Conservation (phyloP, 1,140 invertebrate genomes). For the Drosophila albomicans region DNA sequence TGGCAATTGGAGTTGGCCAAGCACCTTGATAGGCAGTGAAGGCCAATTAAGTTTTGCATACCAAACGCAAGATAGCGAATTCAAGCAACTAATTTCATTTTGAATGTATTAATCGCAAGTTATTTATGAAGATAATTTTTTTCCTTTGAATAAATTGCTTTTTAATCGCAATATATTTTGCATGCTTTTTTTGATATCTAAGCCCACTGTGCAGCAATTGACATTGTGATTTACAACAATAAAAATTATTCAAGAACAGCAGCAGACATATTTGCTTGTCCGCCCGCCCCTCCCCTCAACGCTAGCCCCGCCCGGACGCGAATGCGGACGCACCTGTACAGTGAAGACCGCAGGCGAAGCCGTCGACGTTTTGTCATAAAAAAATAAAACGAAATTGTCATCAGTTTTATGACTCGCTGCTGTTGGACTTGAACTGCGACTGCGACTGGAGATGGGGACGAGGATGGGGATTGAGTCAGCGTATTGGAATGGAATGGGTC, state of each 20-base stretch:
- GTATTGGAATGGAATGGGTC: slow-evolving; percentile 8
- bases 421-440: slow-evolving; percentile 31
- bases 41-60: neutral
- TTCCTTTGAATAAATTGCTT: neutral
- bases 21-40: neutral
- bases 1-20: slow-evolving; percentile 27
- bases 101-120: neutral
- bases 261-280: slow-evolving; percentile 49
- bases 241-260: slow-evolving; percentile 74
- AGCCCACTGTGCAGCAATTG: slow-evolving; percentile 61
- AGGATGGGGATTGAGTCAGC: slow-evolving; percentile 17
- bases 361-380: slow-evolving; percentile 66
- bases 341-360: slow-evolving; percentile 62
- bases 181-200: neutral
- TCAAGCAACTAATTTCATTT: neutral
- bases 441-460: slow-evolving; percentile 10
- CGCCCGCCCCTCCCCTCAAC: neutral
- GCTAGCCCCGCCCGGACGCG: slow-evolving; percentile 10
- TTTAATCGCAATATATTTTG: neutral
- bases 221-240: slow-evolving; percentile 78
- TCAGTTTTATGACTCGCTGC: slow-evolving; percentile 70
- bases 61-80: neutral
- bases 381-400: slow-evolving; percentile 79
- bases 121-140: neutral
- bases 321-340: slow-evolving; percentile 58